Percentiles rank a stretch among this genome's conserved stretches.
These are phyloP conservation scores for Pollicipes pollicipes DNA, from an alignment of 1,140 invertebrate species.

Conservation along the genomic window DNA sequence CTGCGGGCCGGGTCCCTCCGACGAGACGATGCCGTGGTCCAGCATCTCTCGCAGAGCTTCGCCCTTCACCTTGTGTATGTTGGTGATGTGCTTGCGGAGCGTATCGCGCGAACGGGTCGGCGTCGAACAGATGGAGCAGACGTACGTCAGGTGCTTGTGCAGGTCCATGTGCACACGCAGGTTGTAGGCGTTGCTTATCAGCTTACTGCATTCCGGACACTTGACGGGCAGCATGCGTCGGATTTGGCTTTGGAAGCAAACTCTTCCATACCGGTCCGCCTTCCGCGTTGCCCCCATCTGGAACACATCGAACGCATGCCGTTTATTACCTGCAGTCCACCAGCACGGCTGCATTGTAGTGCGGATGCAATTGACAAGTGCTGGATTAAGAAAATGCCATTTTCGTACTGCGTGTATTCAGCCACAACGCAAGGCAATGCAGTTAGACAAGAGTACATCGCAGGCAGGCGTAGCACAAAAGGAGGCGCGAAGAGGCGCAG, in stretches of 20 bases:
- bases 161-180: conserved; percentile 73
- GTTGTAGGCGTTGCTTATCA: conserved; percentile 75
- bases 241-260: neutral
- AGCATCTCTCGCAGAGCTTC: neutral
- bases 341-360: no score
- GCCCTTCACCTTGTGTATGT: conserved; percentile 38
- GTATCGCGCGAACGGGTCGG: conserved; percentile 69
- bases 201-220: conserved; percentile 66
- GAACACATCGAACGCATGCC: no score
- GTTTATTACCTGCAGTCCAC: no score
- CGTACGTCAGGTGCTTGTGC: conserved; percentile 59
- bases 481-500: no score
- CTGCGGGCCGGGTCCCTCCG: no score
- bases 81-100: conserved; percentile 67
- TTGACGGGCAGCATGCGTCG: neutral
- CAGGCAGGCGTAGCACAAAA: no score
- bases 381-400: no score
- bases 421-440: no score
- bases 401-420: no score
- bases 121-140: conserved; percentile 63
- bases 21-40: neutral
- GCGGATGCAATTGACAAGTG: no score
- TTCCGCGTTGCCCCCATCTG: no score
- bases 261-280: neutral
- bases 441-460: no score